Evolutionary conservation across 2,113 vertebrate genomes (phyloP).

Genomic region (Gopherus flavomarginatus): DNA sequence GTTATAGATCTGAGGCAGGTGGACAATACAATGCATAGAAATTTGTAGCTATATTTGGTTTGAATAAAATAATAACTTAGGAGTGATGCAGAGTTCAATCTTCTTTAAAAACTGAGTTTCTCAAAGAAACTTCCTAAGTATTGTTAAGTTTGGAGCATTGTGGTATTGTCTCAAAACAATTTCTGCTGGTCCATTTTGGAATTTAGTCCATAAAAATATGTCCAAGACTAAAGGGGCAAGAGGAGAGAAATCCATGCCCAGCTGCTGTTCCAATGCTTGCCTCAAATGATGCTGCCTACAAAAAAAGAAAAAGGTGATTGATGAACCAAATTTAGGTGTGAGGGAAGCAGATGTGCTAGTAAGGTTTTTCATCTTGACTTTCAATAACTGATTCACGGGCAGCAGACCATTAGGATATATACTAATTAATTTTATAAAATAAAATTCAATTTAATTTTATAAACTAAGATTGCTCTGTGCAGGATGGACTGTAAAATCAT

Average conservation of each 20-base stretch:
- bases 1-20: not conserved
- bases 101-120: not conserved
- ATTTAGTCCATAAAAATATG: not conserved
- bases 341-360: not conserved
- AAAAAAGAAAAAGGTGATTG: not conserved
- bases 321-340: not conserved
- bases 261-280: not conserved
- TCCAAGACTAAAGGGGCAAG: not conserved
- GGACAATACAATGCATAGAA: not conserved
- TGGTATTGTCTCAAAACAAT: not conserved
- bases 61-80: not conserved
- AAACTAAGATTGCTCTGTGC: not conserved
- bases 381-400: not conserved
- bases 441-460: not conserved
- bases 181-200: not conserved
- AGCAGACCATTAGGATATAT: not conserved
- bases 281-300: constrained; percentile 10
- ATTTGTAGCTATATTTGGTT: not conserved
- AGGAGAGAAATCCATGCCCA: not conserved
- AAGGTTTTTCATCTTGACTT: not conserved
- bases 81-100: not conserved
- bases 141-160: not conserved
- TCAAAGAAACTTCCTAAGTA: not conserved
- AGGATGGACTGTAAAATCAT: not conserved
- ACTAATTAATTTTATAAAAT: not conserved